Conservation (phyloP, 2,113 vertebrate genomes). For the Pygoscelis adeliae region DNA sequence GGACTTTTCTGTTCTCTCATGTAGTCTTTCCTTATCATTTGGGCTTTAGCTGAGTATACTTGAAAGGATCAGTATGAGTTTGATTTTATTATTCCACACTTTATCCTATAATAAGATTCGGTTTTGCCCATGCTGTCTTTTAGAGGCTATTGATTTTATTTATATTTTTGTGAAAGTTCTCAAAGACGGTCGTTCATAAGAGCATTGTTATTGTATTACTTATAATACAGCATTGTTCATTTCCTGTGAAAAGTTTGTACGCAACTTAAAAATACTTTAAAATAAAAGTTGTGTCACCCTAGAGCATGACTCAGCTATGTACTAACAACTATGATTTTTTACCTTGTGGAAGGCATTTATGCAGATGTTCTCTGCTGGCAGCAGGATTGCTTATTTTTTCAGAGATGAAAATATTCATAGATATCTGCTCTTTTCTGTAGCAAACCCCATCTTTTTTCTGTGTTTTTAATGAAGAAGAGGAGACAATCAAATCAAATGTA, state of each 20-base stretch:
- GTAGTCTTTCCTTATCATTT: not conserved
- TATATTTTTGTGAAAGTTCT: not conserved
- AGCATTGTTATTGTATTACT: not conserved
- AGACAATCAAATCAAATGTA: not conserved
- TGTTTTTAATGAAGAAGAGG: not conserved
- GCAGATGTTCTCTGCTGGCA: not conserved
- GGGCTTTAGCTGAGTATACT: not conserved
- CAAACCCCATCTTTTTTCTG: not conserved
- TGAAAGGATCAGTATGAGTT: not conserved
- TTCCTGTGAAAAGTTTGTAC: not conserved
- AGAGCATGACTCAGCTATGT: not conserved
- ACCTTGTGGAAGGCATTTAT: conserved; percentile 15
- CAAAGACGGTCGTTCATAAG: not conserved
- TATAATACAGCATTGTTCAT: not conserved
- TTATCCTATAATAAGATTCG: not conserved
- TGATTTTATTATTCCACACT: not conserved
- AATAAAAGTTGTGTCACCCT: not conserved
- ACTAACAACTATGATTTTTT: not conserved
- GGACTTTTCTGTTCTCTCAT: not conserved
- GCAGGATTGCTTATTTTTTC: not conserved
- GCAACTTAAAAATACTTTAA: not conserved
- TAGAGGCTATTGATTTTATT: not conserved
- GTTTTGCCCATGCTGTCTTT: not conserved
- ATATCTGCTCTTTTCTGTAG: not conserved
- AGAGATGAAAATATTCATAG: not conserved